phyloP scores from a whole-genome alignment of 1,140 invertebrate species.

The Yoshiicerus persimilis region DNA sequence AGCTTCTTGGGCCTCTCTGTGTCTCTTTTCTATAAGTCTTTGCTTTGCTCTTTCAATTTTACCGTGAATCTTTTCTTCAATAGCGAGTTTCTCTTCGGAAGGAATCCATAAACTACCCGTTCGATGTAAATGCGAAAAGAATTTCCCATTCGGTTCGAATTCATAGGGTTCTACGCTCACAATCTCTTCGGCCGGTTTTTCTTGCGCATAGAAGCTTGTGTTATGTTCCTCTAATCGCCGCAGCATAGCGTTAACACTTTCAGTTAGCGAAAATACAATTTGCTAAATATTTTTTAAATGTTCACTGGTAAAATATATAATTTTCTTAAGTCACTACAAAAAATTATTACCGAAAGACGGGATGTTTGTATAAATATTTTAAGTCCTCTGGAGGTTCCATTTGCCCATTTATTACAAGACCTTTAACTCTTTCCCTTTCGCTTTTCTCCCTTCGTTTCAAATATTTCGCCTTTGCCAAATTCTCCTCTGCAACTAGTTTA shows the following conservation, averaged over 20 bases:
- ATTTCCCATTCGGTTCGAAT: background rate
- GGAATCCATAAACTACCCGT: background rate
- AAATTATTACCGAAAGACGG: background rate
- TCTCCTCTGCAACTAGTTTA: constrained; percentile 5
- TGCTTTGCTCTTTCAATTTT: background rate
- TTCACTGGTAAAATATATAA: too few species aligned
- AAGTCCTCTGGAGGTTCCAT: constrained; percentile 16
- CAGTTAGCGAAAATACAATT: background rate
- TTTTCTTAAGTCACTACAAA: background rate
- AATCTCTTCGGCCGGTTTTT: background rate
- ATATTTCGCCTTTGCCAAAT: background rate
- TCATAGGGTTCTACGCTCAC: background rate
- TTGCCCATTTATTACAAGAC: background rate
- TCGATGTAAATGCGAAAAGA: background rate
- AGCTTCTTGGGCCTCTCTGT: background rate
- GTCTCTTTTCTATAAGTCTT: background rate
- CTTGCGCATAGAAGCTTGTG: background rate
- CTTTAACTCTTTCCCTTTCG: constrained; percentile 26
- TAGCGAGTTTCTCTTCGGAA: background rate
- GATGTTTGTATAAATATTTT: background rate
- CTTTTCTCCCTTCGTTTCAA: background rate
- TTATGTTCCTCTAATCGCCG: background rate
- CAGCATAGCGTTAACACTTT: background rate
- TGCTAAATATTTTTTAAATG: background rate
- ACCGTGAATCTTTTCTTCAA: background rate